Base-by-base conservation (phyloP, 2,113 vertebrate genomes). In the Python bivittatus region DNA sequence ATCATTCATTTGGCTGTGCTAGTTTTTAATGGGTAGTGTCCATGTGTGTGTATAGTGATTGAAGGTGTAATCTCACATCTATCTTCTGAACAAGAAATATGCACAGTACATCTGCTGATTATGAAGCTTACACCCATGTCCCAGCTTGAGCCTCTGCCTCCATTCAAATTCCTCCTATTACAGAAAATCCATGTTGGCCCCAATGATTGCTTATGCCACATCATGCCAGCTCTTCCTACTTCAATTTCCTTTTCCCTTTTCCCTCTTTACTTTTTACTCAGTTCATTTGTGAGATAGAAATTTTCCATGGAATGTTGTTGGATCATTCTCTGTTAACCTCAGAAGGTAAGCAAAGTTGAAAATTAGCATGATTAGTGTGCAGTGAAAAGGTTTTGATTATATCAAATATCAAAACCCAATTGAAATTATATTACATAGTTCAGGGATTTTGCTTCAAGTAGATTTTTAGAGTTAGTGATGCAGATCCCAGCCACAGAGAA, bases 281-380 rank as follows among this genome's bases (percentile, higher is more conserved):
- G n/a, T 58, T 83, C 61, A 11, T 54, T 54, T 44, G 52, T 38
- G 54, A 58, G 25, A 42, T 58, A 2, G 20, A 88, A 48, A 88
- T 83, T 27, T 56, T 83, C 13, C n/a, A 42, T 52, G 27, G 25
- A 25, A 52, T n/a, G 13, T 64, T 22, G 22, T n/a, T 52, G 53
- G 54, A 61, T 84, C 33, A 33, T 44, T 29, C 29, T 54, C 0
- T 72, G 48, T 83, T 90, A 25, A 79, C 29, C 29, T 91, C 23
- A 33, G n/a, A 88, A 91, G 96, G 96, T 97, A 96, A 96, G 88
- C 33, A 79, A 42, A 79, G 20, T 42, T 42, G 42, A 79, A 79
- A 79, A 79, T 42, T 42, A 79, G 72, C 72, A 38, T 56, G 20
- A 68, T 93, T 54, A 23, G 89, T 91, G 89, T 95, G 94, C 93